Evolutionary conservation across 2,888 invertebrate species (phyloP).

Genomic region (Pimpla rufipes): DNA sequence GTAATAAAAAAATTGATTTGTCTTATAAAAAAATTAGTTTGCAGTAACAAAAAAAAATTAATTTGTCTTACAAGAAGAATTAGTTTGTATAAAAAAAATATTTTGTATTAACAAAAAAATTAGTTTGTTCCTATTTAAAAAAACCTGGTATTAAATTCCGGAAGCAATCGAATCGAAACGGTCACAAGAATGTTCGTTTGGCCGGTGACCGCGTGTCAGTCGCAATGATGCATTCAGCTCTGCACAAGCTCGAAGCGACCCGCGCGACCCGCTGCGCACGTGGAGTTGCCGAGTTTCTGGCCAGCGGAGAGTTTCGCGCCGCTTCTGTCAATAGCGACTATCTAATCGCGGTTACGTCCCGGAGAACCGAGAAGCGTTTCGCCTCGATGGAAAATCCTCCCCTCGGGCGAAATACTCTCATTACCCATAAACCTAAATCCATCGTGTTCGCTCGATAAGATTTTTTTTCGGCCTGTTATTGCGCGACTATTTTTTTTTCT

Average conservation of each 20-base stretch:
- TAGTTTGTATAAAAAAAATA: too few relatives aligned
- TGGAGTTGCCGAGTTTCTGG: constrained; percentile 43
- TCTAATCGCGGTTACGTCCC: constrained; percentile 56
- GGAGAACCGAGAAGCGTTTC: constrained; percentile 33
- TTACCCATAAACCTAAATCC: neutral
- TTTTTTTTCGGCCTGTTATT: too few relatives aligned
- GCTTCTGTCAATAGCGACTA: constrained; percentile 62
- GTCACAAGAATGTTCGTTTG: neutral
- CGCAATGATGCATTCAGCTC: neutral
- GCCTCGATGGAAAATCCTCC: constrained; percentile 20
- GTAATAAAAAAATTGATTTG: too few relatives aligned
- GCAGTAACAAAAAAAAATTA: too few relatives aligned
- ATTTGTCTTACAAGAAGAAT: too few relatives aligned
- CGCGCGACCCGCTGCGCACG: constrained; percentile 10
- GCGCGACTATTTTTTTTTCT: too few relatives aligned
- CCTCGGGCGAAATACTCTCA: neutral
- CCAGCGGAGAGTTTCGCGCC: neutral
- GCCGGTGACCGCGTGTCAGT: neutral
- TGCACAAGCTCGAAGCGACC: constrained; percentile 27
- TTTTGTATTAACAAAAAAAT: neutral
- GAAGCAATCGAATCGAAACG: neutral
- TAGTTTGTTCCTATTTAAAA: too few relatives aligned
- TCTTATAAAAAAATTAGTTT: too few relatives aligned
- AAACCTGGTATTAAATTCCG: too few relatives aligned
- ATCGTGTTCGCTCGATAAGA: neutral